A percentile compares a stretch with the other conserved stretches of the same genome.
Conservation (phyloP, 2,888 invertebrate species). For the Cerceris ruficornis region DNA sequence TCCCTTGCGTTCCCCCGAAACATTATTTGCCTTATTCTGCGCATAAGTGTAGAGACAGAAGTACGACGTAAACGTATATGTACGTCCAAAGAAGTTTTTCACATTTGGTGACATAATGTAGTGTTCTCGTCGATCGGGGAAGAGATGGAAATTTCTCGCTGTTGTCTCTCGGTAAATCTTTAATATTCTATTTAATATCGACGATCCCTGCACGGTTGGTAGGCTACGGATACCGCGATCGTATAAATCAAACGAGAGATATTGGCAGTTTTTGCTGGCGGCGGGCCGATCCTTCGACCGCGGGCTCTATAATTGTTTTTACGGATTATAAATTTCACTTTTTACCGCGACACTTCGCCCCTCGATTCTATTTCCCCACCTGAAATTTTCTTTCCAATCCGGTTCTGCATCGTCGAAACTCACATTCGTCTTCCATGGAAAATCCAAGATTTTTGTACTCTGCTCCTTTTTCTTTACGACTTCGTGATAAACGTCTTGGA, state of each 20-base stretch:
- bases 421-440: constrained; percentile 48
- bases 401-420: constrained; percentile 11
- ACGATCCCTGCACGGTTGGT: constrained; percentile 50
- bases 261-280: constrained; percentile 77
- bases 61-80: not conserved
- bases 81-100: constrained; percentile 38
- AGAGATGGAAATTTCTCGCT: constrained; percentile 44
- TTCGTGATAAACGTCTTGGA: too few species aligned
- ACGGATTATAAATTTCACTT: constrained; percentile 80
- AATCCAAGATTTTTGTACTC: constrained; percentile 23
- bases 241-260: constrained; percentile 79
- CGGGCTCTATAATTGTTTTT: constrained; percentile 78
- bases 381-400: constrained; percentile 49
- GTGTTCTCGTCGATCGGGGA: not conserved
- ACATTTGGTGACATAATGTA: constrained; percentile 10
- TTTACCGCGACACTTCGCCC: constrained; percentile 33
- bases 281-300: constrained; percentile 48
- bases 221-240: constrained; percentile 59
- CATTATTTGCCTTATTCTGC: constrained; percentile 29
- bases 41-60: constrained; percentile 21
- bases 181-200: constrained; percentile 80
- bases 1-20: constrained; percentile 24
- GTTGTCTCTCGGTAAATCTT: constrained; percentile 76
- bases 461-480: constrained; percentile 12
- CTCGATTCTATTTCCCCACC: constrained; percentile 48